Evolutionary conservation across 2,888 invertebrate genomes (phyloP), one percentile per base, ranked within the genome.

Genomic region (Xanthia icteritia): DNA sequence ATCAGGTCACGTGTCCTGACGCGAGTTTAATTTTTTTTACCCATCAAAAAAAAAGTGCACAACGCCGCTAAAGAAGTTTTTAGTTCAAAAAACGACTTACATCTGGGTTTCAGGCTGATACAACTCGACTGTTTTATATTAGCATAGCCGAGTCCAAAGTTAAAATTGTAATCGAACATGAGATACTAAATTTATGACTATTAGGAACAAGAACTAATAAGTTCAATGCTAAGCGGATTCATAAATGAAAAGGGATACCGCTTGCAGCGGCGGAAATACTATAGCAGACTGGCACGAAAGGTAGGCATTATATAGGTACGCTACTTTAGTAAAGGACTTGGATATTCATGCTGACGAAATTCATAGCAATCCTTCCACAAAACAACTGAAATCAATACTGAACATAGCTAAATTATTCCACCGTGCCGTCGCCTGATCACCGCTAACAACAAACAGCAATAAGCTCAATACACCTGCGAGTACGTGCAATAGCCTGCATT

Each of bases 401-500:
- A 65, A 36, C 36, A 60, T 11, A 63, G 51, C 8, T 13, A 56
- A 71, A 61, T 63, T 42, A 56, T 73, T n/a, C 17, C 20, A 13
- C 27, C 9, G 20, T 4, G 13, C 42, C 39, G 31, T 76, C 63
- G 60, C 73, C 76, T 71, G 48, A 51, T 81, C 61, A 66, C 60
- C 56, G 58, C 42, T 27, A 76, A 69, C 75, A 39, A 56, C 42
- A 36, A 75, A 39, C 54, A 69, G 61, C 39, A 66, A 60, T 72
- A 86, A 79, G 61, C 76, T 69, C 66, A 76, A 66, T 73, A 84
- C 61, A 83, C 84, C 74, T 84, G 83, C 48, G 60, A 64, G 77
- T 82, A 70, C 78, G 78, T 73, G 77, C 77, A 39, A 74, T 73
- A 77, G 73, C 79, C 87, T 86, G 88, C 86, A 88, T 83, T 89